phyloP scores from a whole-genome alignment of 1,140 invertebrate genomes.

The Aphidius gifuensis region DNA sequence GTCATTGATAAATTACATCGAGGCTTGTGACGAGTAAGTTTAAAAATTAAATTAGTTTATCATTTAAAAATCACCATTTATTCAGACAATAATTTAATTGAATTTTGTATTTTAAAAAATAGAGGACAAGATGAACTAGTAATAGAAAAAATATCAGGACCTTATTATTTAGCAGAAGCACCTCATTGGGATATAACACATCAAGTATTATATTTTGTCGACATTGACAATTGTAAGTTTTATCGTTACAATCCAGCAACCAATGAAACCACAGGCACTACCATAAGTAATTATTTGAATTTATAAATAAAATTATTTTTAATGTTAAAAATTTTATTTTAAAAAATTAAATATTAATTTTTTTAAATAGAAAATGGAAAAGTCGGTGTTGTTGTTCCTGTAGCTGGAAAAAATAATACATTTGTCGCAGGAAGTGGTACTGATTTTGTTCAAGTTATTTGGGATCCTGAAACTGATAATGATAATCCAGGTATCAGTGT shows the following conservation, averaged over 20 bases:
- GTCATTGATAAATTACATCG: too few relatives aligned
- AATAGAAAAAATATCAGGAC: slow-evolving; percentile 28
- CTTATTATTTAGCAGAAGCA: slow-evolving; percentile 58
- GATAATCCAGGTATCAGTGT: slow-evolving; percentile 54
- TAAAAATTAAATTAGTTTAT: too few relatives aligned
- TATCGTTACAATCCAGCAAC: background rate
- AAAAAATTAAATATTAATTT: slow-evolving; percentile 23
- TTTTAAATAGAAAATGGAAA: slow-evolving; percentile 52
- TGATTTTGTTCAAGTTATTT: slow-evolving; percentile 63
- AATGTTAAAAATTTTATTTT: slow-evolving; percentile 1
- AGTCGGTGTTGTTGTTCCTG: slow-evolving; percentile 66
- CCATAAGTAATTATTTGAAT: slow-evolving; percentile 8
- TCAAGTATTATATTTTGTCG: slow-evolving; percentile 39
- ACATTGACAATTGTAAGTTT: slow-evolving; percentile 1
- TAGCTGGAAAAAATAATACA: slow-evolving; percentile 59
- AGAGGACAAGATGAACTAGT: background rate
- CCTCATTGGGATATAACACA: slow-evolving; percentile 66
- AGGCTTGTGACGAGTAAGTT: too few relatives aligned
- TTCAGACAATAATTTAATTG: too few relatives aligned
- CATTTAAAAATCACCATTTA: too few relatives aligned
- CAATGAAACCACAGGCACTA: background rate
- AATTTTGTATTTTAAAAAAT: too few relatives aligned
- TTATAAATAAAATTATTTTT: background rate
- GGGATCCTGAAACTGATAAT: slow-evolving; percentile 60
- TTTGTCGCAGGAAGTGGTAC: slow-evolving; percentile 66